Conservation (phyloP, 2,113 vertebrate genomes). For the Phaetusa simplex region DNA sequence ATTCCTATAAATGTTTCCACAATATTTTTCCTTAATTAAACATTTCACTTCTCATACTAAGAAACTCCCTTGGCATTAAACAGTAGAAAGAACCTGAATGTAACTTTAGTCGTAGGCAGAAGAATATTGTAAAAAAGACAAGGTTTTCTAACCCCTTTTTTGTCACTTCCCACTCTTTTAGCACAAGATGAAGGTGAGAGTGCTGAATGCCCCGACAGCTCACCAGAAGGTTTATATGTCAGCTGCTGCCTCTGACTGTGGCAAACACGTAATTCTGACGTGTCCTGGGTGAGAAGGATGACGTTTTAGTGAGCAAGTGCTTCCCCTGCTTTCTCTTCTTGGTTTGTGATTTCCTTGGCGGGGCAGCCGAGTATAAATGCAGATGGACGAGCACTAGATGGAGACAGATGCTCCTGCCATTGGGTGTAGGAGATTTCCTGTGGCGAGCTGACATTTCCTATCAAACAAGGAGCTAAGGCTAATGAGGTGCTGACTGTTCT, state of each 20-base stretch:
- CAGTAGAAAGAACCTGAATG: not conserved
- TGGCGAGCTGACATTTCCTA: slow-evolving; percentile 9
- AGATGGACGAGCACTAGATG: slow-evolving; percentile 60
- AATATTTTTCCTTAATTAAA: not conserved
- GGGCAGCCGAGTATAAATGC: not conserved
- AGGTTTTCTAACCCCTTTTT: not conserved
- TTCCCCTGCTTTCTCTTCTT: not conserved
- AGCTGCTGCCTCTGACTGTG: not conserved
- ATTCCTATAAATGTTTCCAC: not conserved
- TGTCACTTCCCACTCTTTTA: not conserved
- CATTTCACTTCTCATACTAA: not conserved
- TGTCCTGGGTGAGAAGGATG: not conserved
- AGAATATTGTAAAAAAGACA: not conserved
- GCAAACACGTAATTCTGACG: not conserved
- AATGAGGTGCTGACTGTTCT: slow-evolving; percentile 27
- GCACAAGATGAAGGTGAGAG: not conserved
- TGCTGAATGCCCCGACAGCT: not conserved
- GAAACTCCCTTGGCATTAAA: not conserved
- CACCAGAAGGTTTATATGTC: not conserved
- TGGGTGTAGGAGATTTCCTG: not conserved
- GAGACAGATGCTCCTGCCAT: slow-evolving; percentile 58
- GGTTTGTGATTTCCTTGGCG: not conserved
- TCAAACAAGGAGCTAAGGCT: not conserved
- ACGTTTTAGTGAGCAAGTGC: not conserved
- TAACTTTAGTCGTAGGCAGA: not conserved